A percentile compares a stretch with the other conserved stretches of the same genome.
These are phyloP conservation scores for Gryllus longicercus DNA, from an alignment of 2,888 invertebrate genomes.

Conservation along the genomic window DNA sequence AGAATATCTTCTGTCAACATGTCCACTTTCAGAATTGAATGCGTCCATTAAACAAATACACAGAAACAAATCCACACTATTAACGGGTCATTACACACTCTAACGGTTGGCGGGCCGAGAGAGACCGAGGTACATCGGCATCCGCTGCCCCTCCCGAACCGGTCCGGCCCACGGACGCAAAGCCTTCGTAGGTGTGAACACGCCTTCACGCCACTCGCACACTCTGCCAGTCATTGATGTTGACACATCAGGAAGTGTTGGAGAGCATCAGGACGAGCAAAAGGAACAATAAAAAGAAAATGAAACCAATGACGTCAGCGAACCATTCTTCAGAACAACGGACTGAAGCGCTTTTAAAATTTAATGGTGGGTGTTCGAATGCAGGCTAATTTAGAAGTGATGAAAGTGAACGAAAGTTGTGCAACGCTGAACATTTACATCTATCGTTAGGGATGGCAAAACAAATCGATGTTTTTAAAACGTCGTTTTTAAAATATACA, in stretches of 20 bases:
- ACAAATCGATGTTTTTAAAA: too few relatives aligned
- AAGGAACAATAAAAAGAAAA: not conserved
- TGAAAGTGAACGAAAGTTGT: too few relatives aligned
- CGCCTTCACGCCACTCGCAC: not conserved
- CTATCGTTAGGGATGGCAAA: too few relatives aligned
- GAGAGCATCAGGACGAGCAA: not conserved
- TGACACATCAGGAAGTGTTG: conserved; percentile 4
- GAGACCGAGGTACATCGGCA: not conserved
- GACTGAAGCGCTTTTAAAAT: too few relatives aligned
- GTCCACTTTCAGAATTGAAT: too few relatives aligned
- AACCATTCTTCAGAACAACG: too few relatives aligned
- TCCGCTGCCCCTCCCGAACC: not conserved
- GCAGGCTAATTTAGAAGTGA: too few relatives aligned
- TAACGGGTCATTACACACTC: not conserved
- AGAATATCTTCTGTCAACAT: too few relatives aligned
- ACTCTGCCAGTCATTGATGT: not conserved
- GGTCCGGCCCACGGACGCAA: not conserved
- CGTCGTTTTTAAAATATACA: too few relatives aligned
- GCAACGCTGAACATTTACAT: too few relatives aligned
- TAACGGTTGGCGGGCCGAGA: not conserved
- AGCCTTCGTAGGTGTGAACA: not conserved
- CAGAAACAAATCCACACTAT: not conserved
- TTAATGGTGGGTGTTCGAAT: too few relatives aligned
- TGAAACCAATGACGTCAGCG: not conserved
- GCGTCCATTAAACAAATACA: too few relatives aligned